A percentile compares a stretch with the other conserved stretches of the same genome.
These are phyloP conservation scores for Pangasius mekongensis DNA, from an alignment of 2,797 vertebrate genomes.

Conservation along the genomic window DNA sequence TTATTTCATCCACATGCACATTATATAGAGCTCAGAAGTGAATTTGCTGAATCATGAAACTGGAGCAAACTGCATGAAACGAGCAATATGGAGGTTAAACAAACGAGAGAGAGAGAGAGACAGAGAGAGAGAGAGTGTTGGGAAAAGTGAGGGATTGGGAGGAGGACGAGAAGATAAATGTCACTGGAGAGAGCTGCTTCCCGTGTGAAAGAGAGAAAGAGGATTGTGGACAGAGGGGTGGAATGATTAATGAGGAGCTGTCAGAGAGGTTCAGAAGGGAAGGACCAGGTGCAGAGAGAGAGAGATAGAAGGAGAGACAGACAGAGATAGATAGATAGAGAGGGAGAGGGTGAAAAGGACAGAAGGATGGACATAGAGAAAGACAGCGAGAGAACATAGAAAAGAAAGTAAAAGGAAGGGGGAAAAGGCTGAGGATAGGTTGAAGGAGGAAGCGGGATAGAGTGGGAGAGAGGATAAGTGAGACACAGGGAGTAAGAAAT, in stretches of 20 bases:
- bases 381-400: not conserved
- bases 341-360: not conserved
- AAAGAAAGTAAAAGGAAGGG: not conserved
- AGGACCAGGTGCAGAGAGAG: slow-evolving; percentile 66
- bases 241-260: slow-evolving; percentile 79
- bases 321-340: not conserved
- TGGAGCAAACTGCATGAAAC: not conserved
- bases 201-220: slow-evolving; percentile 48
- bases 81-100: not conserved
- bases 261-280: slow-evolving; percentile 72
- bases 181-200: slow-evolving; percentile 44
- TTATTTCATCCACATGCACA: not conserved
- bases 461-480: not conserved
- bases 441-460: not conserved
- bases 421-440: not conserved
- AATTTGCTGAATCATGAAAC: slow-evolving; percentile 18
- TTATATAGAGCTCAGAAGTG: slow-evolving; percentile 1
- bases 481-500: not conserved
- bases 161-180: slow-evolving; percentile 54
- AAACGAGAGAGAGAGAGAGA: not conserved
- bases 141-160: slow-evolving; percentile 6
- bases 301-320: slow-evolving; percentile 39
- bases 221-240: slow-evolving; percentile 49
- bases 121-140: not conserved
- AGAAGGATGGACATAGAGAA: not conserved